Percentiles rank a stretch among this genome's conserved stretches.
Evolutionary conservation across 2,113 vertebrate genomes (phyloP).

Genomic region (Amphilophus citrinellus): DNA sequence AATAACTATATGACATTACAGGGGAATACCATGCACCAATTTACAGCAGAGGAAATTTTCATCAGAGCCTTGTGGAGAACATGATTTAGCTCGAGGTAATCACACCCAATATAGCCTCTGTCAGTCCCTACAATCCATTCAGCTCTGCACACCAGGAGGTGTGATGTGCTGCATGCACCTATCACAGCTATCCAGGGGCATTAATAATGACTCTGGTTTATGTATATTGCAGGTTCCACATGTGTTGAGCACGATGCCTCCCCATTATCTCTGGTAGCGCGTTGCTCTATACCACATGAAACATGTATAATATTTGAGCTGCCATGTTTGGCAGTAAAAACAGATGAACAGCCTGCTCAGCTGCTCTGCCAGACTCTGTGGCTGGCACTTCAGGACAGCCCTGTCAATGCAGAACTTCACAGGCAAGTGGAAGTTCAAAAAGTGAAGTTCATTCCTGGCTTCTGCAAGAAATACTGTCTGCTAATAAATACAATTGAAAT

Average conservation of each 20-base stretch:
- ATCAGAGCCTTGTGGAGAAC: neutral
- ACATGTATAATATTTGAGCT: constrained; percentile 70
- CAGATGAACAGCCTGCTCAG: constrained; percentile 30
- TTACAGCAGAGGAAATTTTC: constrained; percentile 28
- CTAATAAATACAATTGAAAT: neutral
- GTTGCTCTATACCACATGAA: constrained; percentile 38
- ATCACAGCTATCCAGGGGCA: constrained; percentile 28
- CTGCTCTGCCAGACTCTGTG: constrained; percentile 25
- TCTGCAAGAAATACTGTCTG: neutral
- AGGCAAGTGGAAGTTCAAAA: neutral
- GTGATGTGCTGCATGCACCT: neutral
- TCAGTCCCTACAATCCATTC: neutral
- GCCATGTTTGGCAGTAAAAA: constrained; percentile 56
- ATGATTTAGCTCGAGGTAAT: neutral
- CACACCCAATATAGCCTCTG: neutral
- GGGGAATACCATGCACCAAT: neutral
- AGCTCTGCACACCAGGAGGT: constrained; percentile 9
- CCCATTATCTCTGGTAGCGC: constrained; percentile 48
- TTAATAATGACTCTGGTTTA: constrained; percentile 53
- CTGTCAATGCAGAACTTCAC: constrained; percentile 22
- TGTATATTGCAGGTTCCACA: constrained; percentile 39
- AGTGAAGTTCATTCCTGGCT: neutral
- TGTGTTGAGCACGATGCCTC: constrained; percentile 32
- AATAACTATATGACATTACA: neutral
- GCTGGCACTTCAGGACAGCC: constrained; percentile 16